phyloP scores from a whole-genome alignment of 2,113 vertebrate species.

The Callionymus lyra region DNA sequence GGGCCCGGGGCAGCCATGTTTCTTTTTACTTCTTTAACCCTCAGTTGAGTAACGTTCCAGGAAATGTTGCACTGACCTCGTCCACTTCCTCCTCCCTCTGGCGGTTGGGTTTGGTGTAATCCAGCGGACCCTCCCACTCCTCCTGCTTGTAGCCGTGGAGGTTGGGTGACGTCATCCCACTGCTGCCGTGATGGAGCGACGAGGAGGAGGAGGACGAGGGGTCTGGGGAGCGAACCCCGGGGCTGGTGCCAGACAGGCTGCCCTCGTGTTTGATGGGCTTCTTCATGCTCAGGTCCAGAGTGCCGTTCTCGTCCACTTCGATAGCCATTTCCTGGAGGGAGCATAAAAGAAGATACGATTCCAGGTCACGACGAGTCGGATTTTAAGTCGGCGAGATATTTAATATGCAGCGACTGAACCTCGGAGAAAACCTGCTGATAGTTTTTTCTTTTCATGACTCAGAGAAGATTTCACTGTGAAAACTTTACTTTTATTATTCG shows the following conservation, averaged over 20 bases:
- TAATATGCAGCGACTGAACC: too few relatives aligned
- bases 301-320: slow-evolving; percentile 94
- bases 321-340: slow-evolving; percentile 80
- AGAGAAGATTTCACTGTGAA: too few relatives aligned
- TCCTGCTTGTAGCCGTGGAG: slow-evolving; percentile 86
- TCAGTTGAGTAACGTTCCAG: too few relatives aligned
- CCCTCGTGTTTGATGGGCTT: slow-evolving; percentile 82
- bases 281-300: slow-evolving; percentile 96
- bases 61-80: slow-evolving; percentile 70
- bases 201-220: slow-evolving; percentile 64
- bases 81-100: slow-evolving; percentile 88
- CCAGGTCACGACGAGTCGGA: too few relatives aligned
- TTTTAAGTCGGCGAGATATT: too few relatives aligned
- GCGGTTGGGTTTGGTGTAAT: slow-evolving; percentile 94
- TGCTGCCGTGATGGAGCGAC: slow-evolving; percentile 79
- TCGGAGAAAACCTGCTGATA: too few relatives aligned
- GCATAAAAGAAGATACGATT: neutral
- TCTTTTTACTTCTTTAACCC: slow-evolving; percentile 25
- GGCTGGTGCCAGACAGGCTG: slow-evolving; percentile 79
- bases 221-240: slow-evolving; percentile 79
- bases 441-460: too few relatives aligned
- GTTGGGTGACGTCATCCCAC: slow-evolving; percentile 82
- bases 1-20: slow-evolving; percentile 18
- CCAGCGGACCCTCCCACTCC: slow-evolving; percentile 91
- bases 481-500: too few relatives aligned